Conservation (phyloP, 1,140 invertebrate genomes). For the Bathynomus jamesi region DNA sequence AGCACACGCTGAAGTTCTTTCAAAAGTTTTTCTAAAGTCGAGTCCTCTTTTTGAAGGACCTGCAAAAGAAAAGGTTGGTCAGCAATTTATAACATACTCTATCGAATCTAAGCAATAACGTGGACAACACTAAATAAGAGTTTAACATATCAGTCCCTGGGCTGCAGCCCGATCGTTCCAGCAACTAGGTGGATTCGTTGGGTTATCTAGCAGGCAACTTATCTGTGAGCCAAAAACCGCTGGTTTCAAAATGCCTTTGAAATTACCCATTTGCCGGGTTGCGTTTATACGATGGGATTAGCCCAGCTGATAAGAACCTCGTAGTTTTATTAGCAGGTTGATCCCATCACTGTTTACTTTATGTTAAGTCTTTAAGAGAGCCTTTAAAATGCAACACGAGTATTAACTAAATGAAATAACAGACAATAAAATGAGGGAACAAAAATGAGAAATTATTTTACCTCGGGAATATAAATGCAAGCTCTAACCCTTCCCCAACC, state of each 20-base stretch:
- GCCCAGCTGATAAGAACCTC: no score
- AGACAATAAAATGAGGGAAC: background rate
- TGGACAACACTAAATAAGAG: background rate
- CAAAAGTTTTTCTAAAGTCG: background rate
- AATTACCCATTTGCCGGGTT: no score
- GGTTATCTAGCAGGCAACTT: background rate
- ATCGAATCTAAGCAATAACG: background rate
- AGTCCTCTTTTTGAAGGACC: background rate
- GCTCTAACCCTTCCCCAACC: background rate
- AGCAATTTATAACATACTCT: background rate
- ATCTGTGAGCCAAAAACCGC: no score
- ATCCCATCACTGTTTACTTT: no score
- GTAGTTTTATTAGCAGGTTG: no score
- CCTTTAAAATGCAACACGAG: background rate
- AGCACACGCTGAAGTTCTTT: background rate
- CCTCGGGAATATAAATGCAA: background rate
- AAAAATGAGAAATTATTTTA: background rate
- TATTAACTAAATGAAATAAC: background rate
- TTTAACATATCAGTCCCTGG: no score
- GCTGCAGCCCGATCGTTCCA: background rate
- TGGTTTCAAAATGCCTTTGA: no score
- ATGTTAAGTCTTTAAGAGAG: background rate
- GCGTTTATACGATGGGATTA: no score
- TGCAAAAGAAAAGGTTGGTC: background rate
- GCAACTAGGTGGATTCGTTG: background rate